Conservation (phyloP, 2,797 vertebrate genomes). For the Bradypodion ventrale region DNA sequence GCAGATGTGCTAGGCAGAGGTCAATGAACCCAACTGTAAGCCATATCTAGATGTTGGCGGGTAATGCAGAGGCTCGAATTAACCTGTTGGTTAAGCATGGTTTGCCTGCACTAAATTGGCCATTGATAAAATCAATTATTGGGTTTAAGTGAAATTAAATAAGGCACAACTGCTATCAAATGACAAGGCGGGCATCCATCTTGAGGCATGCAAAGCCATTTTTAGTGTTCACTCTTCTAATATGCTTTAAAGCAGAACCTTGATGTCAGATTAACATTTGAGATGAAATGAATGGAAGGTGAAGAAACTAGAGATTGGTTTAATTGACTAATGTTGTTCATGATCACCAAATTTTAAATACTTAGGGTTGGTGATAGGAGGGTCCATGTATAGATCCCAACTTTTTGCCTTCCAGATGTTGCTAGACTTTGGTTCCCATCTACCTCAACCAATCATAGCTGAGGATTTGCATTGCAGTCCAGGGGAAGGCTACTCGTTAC, state of each 20-base stretch:
- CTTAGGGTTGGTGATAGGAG: not conserved
- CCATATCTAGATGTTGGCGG: conserved; percentile 33
- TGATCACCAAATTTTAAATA: not conserved
- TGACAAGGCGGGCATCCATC: conserved; percentile 49
- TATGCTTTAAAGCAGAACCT: conserved; percentile 38
- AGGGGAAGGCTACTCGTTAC: no score
- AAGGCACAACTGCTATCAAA: conserved; percentile 62
- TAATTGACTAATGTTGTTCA: not conserved
- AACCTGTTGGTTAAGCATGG: conserved; percentile 33
- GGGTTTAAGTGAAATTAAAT: conserved; percentile 70
- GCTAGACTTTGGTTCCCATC: no score
- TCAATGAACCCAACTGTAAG: conserved; percentile 22
- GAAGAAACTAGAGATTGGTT: not conserved
- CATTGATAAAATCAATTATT: conserved; percentile 66
- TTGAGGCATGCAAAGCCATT: not conserved
- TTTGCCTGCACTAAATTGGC: conserved; percentile 65
- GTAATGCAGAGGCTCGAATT: conserved; percentile 51
- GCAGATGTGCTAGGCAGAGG: conserved; percentile 42
- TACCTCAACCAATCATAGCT: no score
- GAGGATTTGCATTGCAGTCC: no score
- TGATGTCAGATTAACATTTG: not conserved
- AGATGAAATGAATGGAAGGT: not conserved
- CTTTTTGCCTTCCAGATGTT: no score
- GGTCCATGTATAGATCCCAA: no score
- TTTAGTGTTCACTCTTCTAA: conserved; percentile 8